Conservation (phyloP, 2,888 invertebrate genomes). For the Melangyna quadrimaculata region DNA sequence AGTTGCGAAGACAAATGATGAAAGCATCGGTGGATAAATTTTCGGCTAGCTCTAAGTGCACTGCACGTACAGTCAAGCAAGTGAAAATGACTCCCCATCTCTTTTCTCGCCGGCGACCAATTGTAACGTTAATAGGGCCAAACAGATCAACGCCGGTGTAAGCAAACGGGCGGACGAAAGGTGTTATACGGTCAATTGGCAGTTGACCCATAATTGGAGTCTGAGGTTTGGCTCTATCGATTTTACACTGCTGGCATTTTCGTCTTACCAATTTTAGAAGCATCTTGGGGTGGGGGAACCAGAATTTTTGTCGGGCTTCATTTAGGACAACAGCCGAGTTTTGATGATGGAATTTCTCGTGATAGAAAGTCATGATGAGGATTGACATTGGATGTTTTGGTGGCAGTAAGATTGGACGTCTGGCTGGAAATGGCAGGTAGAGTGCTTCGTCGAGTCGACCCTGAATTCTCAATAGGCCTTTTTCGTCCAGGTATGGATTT, state of each 20-base stretch:
- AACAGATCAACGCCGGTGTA: background rate
- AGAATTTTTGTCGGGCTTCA: too few relatives aligned
- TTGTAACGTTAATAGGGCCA: slow-evolving; percentile 32
- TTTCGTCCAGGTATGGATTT: background rate
- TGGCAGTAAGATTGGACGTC: background rate
- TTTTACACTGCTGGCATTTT: slow-evolving; percentile 11
- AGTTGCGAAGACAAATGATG: slow-evolving; percentile 38
- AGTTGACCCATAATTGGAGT: slow-evolving; percentile 61
- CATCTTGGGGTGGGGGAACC: background rate
- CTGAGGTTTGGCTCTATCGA: slow-evolving; percentile 33
- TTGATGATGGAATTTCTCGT: background rate
- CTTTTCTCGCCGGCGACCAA: slow-evolving; percentile 50
- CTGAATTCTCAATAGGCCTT: background rate
- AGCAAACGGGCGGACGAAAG: slow-evolving; percentile 9
- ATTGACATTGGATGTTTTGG: background rate
- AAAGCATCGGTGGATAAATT: slow-evolving; percentile 34
- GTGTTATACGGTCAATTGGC: slow-evolving; percentile 53
- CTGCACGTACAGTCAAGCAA: slow-evolving; percentile 34
- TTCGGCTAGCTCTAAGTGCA: slow-evolving; percentile 60
- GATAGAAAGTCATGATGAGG: background rate
- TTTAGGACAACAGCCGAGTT: too few relatives aligned
- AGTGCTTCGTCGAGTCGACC: background rate
- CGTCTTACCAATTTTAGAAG: background rate
- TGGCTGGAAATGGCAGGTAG: background rate
- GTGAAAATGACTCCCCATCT: slow-evolving; percentile 48